phyloP scores from a whole-genome alignment of 2,797 vertebrate species.

The Urosaurus nigricauda region DNA sequence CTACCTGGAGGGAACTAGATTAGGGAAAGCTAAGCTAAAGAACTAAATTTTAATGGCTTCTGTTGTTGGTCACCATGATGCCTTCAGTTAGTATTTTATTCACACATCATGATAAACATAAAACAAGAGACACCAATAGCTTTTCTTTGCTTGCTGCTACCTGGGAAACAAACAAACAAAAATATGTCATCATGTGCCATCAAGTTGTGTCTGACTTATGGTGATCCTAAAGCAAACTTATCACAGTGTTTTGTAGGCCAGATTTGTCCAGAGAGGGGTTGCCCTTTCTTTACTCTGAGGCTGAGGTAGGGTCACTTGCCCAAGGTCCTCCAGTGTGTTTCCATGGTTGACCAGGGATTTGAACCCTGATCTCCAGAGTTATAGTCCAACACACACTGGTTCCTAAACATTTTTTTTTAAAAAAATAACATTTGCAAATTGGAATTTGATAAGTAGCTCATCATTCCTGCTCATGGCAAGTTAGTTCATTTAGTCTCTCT shows the following conservation, averaged over 20 bases:
- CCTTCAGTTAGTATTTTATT: not conserved
- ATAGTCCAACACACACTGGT: too few species aligned
- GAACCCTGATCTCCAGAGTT: too few species aligned
- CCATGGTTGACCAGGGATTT: too few species aligned
- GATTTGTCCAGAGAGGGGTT: too few species aligned
- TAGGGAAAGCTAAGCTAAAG: not conserved
- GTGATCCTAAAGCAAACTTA: too few species aligned
- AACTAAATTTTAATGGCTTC: not conserved
- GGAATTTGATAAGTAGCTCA: not conserved
- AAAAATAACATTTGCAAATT: not conserved
- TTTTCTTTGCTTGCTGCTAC: not conserved
- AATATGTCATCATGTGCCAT: too few species aligned
- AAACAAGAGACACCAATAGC: not conserved
- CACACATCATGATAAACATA: not conserved
- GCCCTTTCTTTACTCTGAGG: too few species aligned
- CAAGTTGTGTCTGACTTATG: too few species aligned
- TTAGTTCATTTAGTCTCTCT: conserved; percentile 8
- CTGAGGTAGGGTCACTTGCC: too few species aligned
- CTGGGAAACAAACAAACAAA: not conserved
- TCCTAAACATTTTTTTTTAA: too few species aligned
- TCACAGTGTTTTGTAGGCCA: too few species aligned
- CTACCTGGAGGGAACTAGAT: not conserved
- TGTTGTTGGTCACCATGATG: not conserved
- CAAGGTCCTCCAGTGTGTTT: too few species aligned
- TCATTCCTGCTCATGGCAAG: not conserved